These are phyloP conservation scores for Drosophila emarginata DNA, from an alignment of 2,888 invertebrate genomes.

Conservation along the genomic window DNA sequence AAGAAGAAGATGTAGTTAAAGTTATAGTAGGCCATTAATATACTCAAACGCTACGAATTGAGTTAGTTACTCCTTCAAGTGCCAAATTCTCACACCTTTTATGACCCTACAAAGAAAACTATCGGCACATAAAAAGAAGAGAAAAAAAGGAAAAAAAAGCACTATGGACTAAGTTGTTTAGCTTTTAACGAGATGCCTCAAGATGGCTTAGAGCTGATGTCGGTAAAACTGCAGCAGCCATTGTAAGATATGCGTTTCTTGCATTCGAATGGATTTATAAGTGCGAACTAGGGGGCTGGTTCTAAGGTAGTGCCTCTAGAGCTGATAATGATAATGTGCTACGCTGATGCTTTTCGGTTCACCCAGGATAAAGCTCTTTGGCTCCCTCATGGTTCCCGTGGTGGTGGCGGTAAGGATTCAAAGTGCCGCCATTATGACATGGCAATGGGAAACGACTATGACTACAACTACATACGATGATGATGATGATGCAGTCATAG, in stretches of 20 bases:
- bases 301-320: conserved; percentile 36
- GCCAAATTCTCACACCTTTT: background rate
- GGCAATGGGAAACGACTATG: conserved; percentile 45
- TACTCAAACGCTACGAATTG: background rate
- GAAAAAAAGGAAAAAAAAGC: background rate
- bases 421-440: conserved; percentile 68
- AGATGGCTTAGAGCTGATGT: conserved; percentile 19
- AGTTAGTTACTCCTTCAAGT: conserved; percentile 8
- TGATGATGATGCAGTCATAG: conserved; percentile 40
- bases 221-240: conserved; percentile 28
- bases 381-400: conserved; percentile 39
- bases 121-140: background rate
- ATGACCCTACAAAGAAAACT: background rate
- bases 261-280: conserved; percentile 60
- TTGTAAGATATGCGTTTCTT: conserved; percentile 48
- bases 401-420: conserved; percentile 54
- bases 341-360: conserved; percentile 55
- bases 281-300: conserved; percentile 56
- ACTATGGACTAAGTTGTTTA: conserved; percentile 61
- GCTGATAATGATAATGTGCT: conserved; percentile 71
- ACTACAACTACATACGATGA: conserved; percentile 29
- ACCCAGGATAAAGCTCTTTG: conserved; percentile 57
- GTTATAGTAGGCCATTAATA: background rate
- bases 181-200: conserved; percentile 64
- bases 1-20: background rate